Evolutionary conservation across 2,888 invertebrate genomes (phyloP), one percentile per base, ranked within the genome.

Genomic region (Hololepta plana): DNA sequence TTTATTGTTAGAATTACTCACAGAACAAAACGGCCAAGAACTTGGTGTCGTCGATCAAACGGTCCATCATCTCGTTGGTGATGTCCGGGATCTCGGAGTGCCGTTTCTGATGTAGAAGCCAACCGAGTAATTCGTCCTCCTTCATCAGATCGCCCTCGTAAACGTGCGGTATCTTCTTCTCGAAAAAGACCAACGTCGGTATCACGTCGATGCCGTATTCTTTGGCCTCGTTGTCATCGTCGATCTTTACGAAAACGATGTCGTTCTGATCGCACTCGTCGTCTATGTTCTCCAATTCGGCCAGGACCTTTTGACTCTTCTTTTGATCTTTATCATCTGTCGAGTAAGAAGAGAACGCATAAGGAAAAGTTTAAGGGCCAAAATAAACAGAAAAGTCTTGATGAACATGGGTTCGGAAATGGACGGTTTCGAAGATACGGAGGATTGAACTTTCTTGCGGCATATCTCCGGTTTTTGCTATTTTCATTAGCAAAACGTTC

Each of bases 21-120:
- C 87, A 88, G 53, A 90, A 90, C 40, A 88, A 69, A 37, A 88
- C 88, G 28, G 87, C 88, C 37, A 90, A 64, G 48, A 72, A 84
- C 30, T 75, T 68, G 12, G 76, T 70, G 26, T 60, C 72, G 37
- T 82, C 81, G 34, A 90, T 74, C 20, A 90, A 62, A 47, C 80
- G 79, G 41, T 88, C 87, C 67, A 90, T 79, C 81, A 87, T 87
- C 60, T 87, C 85, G 47, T 87, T 82, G 5, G 87, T 88, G 12
- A 90, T 72, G 57, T 85, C 85, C 23, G 88, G 85, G 40, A 88
- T 88, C 59, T 88, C 85, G 30, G 79, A 76, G 49, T 84, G 82
- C 36, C 80, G 72, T 49, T 85, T 85, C 47, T 90, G 88, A 51
- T 88, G 85, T 13, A 87, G 58, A 39, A 90, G 55, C 90, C 90